phyloP scores from a whole-genome alignment of 2,888 invertebrate genomes.

The Thecocarcelia acutangulata region DNA sequence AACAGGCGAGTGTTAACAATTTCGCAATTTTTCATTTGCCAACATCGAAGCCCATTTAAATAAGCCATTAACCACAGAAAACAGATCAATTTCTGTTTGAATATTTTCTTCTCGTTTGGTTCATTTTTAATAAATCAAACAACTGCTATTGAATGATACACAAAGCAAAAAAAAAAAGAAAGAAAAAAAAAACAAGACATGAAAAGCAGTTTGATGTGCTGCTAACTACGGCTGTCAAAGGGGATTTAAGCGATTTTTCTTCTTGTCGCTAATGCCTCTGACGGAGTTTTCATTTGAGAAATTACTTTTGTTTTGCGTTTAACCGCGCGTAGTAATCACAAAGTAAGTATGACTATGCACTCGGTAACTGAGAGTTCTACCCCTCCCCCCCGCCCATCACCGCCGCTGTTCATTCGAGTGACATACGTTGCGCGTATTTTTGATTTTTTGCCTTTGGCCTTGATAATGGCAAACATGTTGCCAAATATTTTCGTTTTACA shows the following conservation, averaged over 20 bases:
- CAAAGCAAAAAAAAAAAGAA: constrained; percentile 37
- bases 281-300: constrained; percentile 71
- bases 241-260: constrained; percentile 81
- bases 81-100: constrained; percentile 65
- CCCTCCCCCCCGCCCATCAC: constrained; percentile 57
- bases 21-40: constrained; percentile 79
- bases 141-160: constrained; percentile 72
- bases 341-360: constrained; percentile 48
- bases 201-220: constrained; percentile 69
- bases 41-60: constrained; percentile 76
- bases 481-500: constrained; percentile 73
- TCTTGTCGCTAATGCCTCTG: constrained; percentile 69
- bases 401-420: constrained; percentile 35
- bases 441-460: constrained; percentile 61
- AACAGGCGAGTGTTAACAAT: constrained; percentile 67
- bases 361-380: constrained; percentile 13
- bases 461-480: constrained; percentile 80
- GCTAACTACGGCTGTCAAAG: constrained; percentile 81
- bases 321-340: constrained; percentile 80
- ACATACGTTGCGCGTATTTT: constrained; percentile 71
- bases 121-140: constrained; percentile 76
- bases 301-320: constrained; percentile 80
- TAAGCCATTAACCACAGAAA: constrained; percentile 80
- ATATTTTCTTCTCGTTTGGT: constrained; percentile 59
- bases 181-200: too few species aligned